phyloP scores from a whole-genome alignment of 2,113 vertebrate genomes.

The Dromiciops gliroides region DNA sequence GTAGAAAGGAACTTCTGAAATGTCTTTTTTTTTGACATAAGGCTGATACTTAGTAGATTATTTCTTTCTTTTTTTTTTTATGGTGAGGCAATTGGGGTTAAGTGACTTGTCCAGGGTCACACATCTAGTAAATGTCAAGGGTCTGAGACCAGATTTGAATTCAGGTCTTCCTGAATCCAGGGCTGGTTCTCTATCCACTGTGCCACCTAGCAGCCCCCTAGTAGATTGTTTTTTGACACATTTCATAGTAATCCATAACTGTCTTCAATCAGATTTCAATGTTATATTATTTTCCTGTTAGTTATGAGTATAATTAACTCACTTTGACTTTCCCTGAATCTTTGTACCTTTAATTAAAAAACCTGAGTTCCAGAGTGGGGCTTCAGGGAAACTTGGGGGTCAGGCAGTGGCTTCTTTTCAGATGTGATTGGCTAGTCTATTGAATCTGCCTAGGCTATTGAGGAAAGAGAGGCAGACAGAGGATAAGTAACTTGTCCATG shows the following conservation, averaged over 20 bases:
- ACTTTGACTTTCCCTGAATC: not conserved
- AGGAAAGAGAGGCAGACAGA: not conserved
- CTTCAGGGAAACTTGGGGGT: not conserved
- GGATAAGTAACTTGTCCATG: not conserved
- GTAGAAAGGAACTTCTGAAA: conserved; percentile 2
- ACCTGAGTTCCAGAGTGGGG: conserved; percentile 2
- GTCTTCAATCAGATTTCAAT: not conserved
- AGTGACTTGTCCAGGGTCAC: too few relatives aligned
- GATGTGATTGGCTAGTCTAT: not conserved
- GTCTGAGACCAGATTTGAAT: too few relatives aligned
- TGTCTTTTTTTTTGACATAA: not conserved
- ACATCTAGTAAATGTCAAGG: too few relatives aligned
- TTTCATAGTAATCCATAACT: not conserved
- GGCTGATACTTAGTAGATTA: not conserved
- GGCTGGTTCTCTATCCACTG: too few relatives aligned
- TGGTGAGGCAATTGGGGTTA: too few relatives aligned
- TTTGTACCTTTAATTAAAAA: not conserved
- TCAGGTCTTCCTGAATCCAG: too few relatives aligned
- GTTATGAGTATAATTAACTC: not conserved
- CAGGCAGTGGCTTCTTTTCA: not conserved
- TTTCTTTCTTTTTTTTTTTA: too few relatives aligned
- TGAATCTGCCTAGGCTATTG: not conserved
- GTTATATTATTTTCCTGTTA: not conserved
- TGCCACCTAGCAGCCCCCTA: too few relatives aligned
- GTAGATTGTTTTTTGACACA: not conserved